Evolutionary conservation across 2,113 vertebrate species (phyloP).

Genomic region (Danionella cerebrum): DNA sequence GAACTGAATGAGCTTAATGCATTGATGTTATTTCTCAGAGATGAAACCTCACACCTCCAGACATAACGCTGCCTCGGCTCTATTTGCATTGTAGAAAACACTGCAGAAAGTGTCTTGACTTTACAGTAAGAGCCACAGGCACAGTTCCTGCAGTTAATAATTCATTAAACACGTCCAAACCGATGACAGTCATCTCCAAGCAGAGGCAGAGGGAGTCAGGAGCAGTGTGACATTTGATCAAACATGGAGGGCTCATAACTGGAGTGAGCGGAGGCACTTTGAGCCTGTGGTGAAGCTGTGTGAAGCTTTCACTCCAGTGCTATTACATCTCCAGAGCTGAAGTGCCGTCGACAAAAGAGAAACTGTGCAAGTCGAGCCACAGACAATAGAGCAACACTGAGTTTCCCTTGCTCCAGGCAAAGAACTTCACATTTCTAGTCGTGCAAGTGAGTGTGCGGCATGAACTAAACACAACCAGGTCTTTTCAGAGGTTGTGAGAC

Average conservation of each 20-base stretch:
- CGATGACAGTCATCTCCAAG: conserved; percentile 41
- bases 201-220: background rate
- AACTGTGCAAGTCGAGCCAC: conserved; percentile 12
- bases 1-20: no score
- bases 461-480: no score
- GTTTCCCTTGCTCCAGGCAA: background rate
- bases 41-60: no score
- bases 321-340: no score
- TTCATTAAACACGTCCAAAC: conserved; percentile 50
- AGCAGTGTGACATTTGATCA: conserved; percentile 22
- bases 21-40: no score
- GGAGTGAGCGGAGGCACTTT: background rate
- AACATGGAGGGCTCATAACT: background rate
- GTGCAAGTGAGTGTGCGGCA: background rate
- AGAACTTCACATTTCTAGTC: background rate
- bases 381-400: conserved; percentile 2
- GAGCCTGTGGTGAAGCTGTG: conserved; percentile 22
- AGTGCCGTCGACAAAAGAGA: conserved; percentile 1
- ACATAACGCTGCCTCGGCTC: no score
- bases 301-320: no score
- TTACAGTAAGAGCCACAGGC: conserved; percentile 28
- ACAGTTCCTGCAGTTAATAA: conserved; percentile 46
- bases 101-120: no score
- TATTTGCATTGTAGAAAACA: no score
- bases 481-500: no score